Evolutionary conservation across 2,113 vertebrate species (phyloP), one percentile per base, ranked within the genome.

Genomic region (Hipposideros armiger): DNA sequence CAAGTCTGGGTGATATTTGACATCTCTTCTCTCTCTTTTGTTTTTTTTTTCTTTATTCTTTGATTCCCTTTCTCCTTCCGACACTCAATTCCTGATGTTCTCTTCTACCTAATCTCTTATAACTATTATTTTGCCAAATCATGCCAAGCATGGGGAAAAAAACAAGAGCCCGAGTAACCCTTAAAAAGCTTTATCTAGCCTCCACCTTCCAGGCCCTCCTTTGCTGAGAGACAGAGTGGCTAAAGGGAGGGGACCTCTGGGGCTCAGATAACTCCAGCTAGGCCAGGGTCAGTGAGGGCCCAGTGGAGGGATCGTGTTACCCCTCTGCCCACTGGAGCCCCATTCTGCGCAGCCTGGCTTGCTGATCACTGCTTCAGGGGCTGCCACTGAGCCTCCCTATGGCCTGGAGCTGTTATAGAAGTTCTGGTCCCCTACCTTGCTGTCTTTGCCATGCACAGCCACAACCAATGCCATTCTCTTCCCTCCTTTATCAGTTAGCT

Each of bases 101-200:
- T 60, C 45, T 72, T 64, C 67, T 89, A 32, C 19, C 69, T 91
- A 69, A 92, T 87, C 36, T 82, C 22, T 42, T 89, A 45, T 76
- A 64, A 67, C 60, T 93, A 47, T 93, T 19, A 54, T 78, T 95
- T 97, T 94, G 42, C 60, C 60, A 91, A 69, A 76, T 96, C 28
- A 42, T 52, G 3, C 66, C 74, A 93, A 81, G 10, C 19, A 47
- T 89, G 66, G 52, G 66, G 47, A 11, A 19, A 50, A 76, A 94
- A 73, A 36, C 52, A 78, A 62, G 32, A 47, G 47, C 36, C 28
- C 4, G 1, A 76, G 8, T 81, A 77, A 86, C 28, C 14, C 56
- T 94, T 83, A 32, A 77, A 62, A 69, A 58, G 47, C 11, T 20
- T 83, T 45, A 40, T 82, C 56, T 82, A 56, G 50, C 11, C 83